Evolutionary conservation across 1,140 invertebrate genomes (phyloP), one percentile per base, ranked within the genome.

Genomic region (Drosophila littoralis): DNA sequence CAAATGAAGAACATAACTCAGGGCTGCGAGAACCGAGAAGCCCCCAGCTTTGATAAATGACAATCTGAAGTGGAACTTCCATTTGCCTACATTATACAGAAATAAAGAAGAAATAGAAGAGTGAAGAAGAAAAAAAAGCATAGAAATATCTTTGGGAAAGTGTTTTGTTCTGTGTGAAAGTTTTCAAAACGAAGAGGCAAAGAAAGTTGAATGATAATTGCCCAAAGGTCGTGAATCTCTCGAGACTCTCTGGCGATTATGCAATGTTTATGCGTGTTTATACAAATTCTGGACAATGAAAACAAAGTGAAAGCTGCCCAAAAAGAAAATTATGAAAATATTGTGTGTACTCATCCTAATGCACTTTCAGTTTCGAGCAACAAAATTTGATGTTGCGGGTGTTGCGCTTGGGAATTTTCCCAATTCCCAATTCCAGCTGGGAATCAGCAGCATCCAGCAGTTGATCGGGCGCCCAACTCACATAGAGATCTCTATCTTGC

Each of bases 1-100:
- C 81, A 81, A 85, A 86, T 85, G 78, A 63, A 78, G 86, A 78
- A 69, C 70, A 85, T 79, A 81, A 71, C 77, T 85, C 74, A 81
- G 43, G 38, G 22, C 48, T 43, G 51, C 48, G n/a, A n/a, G 22
- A 28, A 28, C 4, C 46, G 32, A 42, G 43, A 22, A 54, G 54
- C 38, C 33, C 46, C 13, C 55, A 6, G 28, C 51, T 43, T 35
- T 84, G 81, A 84, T 84, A 84, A 84, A 84, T 81, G 81, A 80
- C 77, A 84, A 84, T 69, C 54, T 38, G 36, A 40, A 72, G 77
- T 71, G 63, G 48, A 75, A 81, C 48, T 66, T 67, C 63, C 54
- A 59, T 57, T 71, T 55, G 55, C 13, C 1, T 52, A 66, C 42
- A 66, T 64, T 54, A 52, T 43, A 33, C 28, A 22, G 7, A 17